Evolutionary conservation across 1,140 invertebrate genomes (phyloP).

Genomic region (Coenobita brevimanus): DNA sequence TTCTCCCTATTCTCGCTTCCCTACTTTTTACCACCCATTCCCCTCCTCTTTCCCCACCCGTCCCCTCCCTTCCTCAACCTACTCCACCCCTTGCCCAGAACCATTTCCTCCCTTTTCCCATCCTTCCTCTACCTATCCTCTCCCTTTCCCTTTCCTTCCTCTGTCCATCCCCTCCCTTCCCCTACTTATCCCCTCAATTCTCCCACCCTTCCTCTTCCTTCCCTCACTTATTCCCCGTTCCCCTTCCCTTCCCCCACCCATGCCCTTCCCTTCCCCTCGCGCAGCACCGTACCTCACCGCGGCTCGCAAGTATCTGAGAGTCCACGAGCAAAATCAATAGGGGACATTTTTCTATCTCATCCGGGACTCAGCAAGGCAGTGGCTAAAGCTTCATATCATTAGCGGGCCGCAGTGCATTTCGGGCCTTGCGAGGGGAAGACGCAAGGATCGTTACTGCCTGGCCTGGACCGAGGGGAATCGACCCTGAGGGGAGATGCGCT

Average conservation of each 20-base stretch:
- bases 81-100: not conserved
- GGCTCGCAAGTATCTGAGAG: conserved; percentile 44
- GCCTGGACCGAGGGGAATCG: conserved; percentile 40
- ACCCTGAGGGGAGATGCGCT: conserved; percentile 54
- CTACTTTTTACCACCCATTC: not conserved
- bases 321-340: conserved; percentile 48
- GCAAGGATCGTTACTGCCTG: conserved; percentile 28
- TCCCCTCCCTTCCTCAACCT: not conserved
- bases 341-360: conserved; percentile 46
- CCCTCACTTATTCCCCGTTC: not conserved
- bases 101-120: too few species aligned
- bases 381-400: conserved; percentile 57
- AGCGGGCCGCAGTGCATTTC: conserved; percentile 51
- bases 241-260: not conserved
- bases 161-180: not conserved
- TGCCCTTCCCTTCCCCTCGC: not conserved
- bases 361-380: conserved; percentile 43
- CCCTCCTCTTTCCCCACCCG: not conserved
- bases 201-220: conserved; percentile 2
- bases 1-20: not conserved
- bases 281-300: not conserved
- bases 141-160: not conserved
- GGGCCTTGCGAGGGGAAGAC: conserved; percentile 9
- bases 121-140: too few species aligned
- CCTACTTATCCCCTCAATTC: not conserved